Evolutionary conservation across 2,888 invertebrate genomes (phyloP), one percentile per base, ranked within the genome.

Genomic region (Sceliomorpha sp.): DNA sequence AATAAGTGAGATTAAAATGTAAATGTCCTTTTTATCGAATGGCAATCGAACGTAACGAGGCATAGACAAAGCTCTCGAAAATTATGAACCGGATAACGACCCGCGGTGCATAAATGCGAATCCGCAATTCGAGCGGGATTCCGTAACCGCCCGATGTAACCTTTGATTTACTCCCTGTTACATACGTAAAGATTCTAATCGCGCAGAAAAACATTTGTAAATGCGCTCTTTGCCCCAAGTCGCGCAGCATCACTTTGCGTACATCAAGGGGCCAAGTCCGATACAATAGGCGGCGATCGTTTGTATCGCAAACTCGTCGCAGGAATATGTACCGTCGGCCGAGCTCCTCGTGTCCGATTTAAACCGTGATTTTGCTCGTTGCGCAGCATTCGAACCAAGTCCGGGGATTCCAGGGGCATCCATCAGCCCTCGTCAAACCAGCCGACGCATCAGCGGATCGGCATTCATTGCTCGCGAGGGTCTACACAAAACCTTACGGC

Each of bases 401-500:
- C 67, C 74, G 62, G 63, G 69, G 66, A 72, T 72, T 71, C 70
- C 70, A 63, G 26, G 79, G 79, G 87, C 87, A 87, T 87, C 87
- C 87, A 88, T 87, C 87, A 88, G 87, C 78, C 77, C 83, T 88
- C 87, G 87, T 87, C 87, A 88, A 87, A 88, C 86, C 87, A 85
- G 84, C 87, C 77, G 76, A 81, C 82, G 81, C 86, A 86, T 86
- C 86, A 81, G 83, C 62, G 76, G 83, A 87, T 87, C 86, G 85
- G 83, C 81, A 85, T 85, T 83, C 81, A 80, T 85, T 82, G 83
- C 73, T 72, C 75, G 74, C 72, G 68, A 67, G 53, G 55, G 42
- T 63, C 48, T 55, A 40, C 53, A 71, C 68, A 71, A 72, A 73
- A 69, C 68, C 70, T 67, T 58, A 45, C 34, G 53, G 58, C 55